Evolutionary conservation across 2,113 vertebrate genomes (phyloP).

Genomic region (Globicephala melas): DNA sequence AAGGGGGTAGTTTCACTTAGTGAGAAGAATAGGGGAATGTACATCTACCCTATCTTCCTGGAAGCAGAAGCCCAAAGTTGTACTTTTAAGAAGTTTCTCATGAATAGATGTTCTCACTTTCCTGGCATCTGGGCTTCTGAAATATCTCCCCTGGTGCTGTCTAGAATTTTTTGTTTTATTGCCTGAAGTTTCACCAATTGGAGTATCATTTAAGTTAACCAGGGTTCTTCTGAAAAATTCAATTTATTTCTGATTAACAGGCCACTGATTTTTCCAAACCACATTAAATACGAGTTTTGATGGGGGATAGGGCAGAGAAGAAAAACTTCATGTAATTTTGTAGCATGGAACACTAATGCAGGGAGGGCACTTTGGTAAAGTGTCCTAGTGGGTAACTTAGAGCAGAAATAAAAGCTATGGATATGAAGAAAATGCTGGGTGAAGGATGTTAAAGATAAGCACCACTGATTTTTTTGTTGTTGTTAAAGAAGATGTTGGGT

Average conservation of each 20-base stretch:
- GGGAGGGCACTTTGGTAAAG: background rate
- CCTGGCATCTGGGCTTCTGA: background rate
- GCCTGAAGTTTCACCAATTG: background rate
- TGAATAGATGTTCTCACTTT: background rate
- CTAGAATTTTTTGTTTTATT: background rate
- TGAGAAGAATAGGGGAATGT: background rate
- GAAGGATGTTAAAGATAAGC: background rate
- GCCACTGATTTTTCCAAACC: background rate
- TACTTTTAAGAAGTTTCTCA: background rate
- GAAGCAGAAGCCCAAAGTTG: background rate
- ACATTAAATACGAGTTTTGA: background rate
- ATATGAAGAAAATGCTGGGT: background rate
- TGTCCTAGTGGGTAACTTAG: background rate
- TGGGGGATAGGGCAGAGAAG: background rate
- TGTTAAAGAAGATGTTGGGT: too few relatives aligned
- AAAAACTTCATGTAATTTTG: background rate
- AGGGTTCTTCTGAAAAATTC: background rate
- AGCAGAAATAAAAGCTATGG: background rate
- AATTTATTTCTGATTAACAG: background rate
- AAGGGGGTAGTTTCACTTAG: background rate
- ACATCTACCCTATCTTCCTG: background rate
- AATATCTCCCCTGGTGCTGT: background rate
- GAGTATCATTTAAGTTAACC: background rate
- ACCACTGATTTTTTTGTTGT: background rate
- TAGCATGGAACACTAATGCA: background rate